A percentile compares a stretch with the other conserved stretches of the same genome.
Evolutionary conservation across 2,113 vertebrate genomes (phyloP).

Genomic region (Rhinolophus sinicus): DNA sequence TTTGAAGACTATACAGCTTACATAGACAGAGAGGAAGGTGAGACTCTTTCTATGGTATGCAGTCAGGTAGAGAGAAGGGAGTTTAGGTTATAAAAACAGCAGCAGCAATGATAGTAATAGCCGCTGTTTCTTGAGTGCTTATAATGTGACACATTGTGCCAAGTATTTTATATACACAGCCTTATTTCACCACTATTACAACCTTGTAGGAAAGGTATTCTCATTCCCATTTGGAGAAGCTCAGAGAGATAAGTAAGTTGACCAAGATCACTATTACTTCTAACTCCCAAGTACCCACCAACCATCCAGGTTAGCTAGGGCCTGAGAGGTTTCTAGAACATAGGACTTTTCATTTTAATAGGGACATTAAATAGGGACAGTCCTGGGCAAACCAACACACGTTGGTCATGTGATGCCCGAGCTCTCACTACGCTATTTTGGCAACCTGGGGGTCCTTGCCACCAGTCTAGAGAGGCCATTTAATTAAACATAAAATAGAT

Average conservation of each 20-base stretch:
- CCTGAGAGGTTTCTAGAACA: not conserved
- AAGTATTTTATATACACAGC: not conserved
- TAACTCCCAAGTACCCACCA: not conserved
- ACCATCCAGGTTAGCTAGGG: not conserved
- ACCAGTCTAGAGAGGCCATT: not conserved
- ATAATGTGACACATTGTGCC: not conserved
- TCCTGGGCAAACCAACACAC: not conserved
- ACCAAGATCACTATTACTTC: not conserved
- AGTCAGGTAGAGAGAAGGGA: not conserved
- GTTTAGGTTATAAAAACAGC: not conserved
- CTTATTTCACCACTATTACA: not conserved
- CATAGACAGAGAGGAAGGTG: not conserved
- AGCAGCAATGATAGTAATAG: not conserved
- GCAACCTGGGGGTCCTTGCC: not conserved
- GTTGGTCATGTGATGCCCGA: not conserved
- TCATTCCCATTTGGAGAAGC: not conserved
- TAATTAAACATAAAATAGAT: not conserved
- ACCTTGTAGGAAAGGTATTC: not conserved
- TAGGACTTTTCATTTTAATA: not conserved
- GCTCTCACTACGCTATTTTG: not conserved
- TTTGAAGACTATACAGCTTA: not conserved
- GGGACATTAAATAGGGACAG: not conserved
- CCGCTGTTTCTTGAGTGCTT: not conserved
- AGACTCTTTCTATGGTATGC: not conserved
- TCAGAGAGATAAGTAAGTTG: not conserved